Evolutionary conservation across 2,888 invertebrate species (phyloP), one percentile per base, ranked within the genome.

Genomic region (Philhelius pedissequus): DNA sequence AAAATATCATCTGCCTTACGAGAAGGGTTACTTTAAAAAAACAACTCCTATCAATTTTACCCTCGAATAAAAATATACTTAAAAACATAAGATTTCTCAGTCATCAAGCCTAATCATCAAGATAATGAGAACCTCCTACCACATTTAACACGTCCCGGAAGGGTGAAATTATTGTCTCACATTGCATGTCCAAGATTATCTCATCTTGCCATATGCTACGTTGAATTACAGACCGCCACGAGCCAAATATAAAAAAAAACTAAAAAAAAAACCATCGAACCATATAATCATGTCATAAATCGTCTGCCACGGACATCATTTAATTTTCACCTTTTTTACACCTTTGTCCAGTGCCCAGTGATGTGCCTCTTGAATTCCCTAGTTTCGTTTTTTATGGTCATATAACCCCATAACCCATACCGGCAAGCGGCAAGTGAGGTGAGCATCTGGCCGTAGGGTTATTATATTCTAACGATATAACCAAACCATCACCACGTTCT

Each of bases 281-380:
- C 84, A 50, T 80, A 80, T 84, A 84, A 84, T 84, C 84, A 84
- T 84, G 80, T 80, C 84, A 84, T 84, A 84, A 84, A 84, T 84
- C 71, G 80, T 60, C 84, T 54, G 79, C 75, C 84, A 80, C 75
- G 80, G 84, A 68, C 80, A 80, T 84, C 80, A 79, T 84, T 84
- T 84, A 84, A 80, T 84, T 68, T 79, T 80, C 80, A 79, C 79
- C 79, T 80, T 84, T 82, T 80, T 84, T 84, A 84, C 84, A 84
- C 80, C 84, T 84, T 84, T 76, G 13, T n/a, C 69, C 30, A 45
- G 38, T 62, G 60, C 45, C 54, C 50, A 25, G 4, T 9, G 30
- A 27, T 54, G 45, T 50, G 54, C 64, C 56, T 43, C 71, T 35
- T 18, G 7, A 25, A n/a, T 25, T 62, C 64, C 56, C 64, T 69